Conservation (phyloP, 2,797 vertebrate species). For the Megalops cyprinoides region DNA sequence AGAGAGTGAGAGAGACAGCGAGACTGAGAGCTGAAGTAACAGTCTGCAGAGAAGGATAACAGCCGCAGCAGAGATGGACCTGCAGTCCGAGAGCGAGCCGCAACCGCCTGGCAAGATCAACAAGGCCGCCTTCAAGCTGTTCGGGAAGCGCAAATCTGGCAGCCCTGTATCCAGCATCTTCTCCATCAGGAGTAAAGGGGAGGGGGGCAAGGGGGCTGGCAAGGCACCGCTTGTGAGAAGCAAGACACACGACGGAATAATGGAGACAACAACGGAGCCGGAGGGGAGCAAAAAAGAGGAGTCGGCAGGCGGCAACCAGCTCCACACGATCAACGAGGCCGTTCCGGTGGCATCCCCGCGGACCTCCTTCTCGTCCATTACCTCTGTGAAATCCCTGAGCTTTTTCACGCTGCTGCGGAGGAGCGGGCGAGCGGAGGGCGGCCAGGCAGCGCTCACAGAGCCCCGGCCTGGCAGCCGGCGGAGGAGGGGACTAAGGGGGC, state of each 20-base stretch:
- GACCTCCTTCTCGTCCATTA: slow-evolving; percentile 78
- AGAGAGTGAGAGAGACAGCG: slow-evolving; percentile 58
- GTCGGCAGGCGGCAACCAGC: slow-evolving; percentile 17
- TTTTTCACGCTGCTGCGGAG: slow-evolving; percentile 88
- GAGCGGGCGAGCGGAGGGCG: slow-evolving; percentile 70
- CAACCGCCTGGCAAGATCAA: slow-evolving; percentile 92
- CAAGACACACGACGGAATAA: slow-evolving; percentile 85
- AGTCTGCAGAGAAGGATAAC: slow-evolving; percentile 39
- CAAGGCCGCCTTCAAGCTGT: slow-evolving; percentile 95
- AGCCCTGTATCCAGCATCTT: slow-evolving; percentile 86
- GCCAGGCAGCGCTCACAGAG: slow-evolving; percentile 78
- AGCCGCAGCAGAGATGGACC: slow-evolving; percentile 84
- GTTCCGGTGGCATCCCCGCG: slow-evolving; percentile 61
- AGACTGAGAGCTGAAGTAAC: slow-evolving; percentile 45
- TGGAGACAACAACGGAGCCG: slow-evolving; percentile 72
- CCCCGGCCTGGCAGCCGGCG: slow-evolving; percentile 79
- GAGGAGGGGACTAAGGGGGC: slow-evolving; percentile 84
- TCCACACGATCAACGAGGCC: slow-evolving; percentile 58
- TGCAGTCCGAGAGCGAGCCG: slow-evolving; percentile 84
- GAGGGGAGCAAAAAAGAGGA: slow-evolving; percentile 67
- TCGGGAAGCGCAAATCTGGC: slow-evolving; percentile 89
- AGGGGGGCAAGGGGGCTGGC: slow-evolving; percentile 77
- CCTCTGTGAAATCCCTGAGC: slow-evolving; percentile 85
- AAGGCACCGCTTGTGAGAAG: slow-evolving; percentile 83
- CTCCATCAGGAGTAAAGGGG: slow-evolving; percentile 86